Conservation (phyloP, 2,797 vertebrate genomes). For the Masticophis lateralis region DNA sequence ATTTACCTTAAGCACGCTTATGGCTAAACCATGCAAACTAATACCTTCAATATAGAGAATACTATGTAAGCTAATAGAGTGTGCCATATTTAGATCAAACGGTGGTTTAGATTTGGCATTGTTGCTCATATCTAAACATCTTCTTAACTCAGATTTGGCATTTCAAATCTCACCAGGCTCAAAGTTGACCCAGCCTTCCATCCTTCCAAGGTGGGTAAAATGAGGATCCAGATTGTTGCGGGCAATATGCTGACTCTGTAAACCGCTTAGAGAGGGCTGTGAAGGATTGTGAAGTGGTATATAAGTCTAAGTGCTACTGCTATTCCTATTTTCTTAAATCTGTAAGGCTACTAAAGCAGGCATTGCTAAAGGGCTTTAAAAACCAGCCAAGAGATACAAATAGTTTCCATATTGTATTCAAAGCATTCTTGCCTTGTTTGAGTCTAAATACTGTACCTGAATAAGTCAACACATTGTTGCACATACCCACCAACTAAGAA, state of each 20-base stretch:
- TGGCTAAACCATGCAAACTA: not conserved
- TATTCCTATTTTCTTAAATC: not conserved
- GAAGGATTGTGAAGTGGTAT: too few relatives aligned
- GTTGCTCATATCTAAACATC: not conserved
- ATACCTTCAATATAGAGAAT: not conserved
- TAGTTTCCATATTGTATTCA: not conserved
- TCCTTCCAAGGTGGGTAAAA: too few relatives aligned
- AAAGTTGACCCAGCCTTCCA: too few relatives aligned
- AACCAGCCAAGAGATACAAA: not conserved
- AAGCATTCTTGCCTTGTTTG: not conserved
- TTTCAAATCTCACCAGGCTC: too few relatives aligned
- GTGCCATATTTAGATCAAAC: not conserved
- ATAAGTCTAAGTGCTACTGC: too few relatives aligned
- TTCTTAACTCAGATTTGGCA: not conserved
- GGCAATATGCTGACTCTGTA: too few relatives aligned
- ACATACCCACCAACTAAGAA: not conserved
- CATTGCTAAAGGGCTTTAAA: not conserved
- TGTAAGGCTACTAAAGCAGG: not conserved
- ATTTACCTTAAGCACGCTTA: not conserved
- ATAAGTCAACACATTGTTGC: not conserved
- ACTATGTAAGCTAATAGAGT: not conserved
- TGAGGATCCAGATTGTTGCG: too few relatives aligned
- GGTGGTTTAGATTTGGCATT: not conserved
- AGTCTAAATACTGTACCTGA: not conserved
- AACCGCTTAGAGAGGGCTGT: too few relatives aligned